These are phyloP conservation scores for Epizoanthus ramosus DNA, from an alignment of 92 coral and sea anemone species.

Conservation along the genomic window DNA sequence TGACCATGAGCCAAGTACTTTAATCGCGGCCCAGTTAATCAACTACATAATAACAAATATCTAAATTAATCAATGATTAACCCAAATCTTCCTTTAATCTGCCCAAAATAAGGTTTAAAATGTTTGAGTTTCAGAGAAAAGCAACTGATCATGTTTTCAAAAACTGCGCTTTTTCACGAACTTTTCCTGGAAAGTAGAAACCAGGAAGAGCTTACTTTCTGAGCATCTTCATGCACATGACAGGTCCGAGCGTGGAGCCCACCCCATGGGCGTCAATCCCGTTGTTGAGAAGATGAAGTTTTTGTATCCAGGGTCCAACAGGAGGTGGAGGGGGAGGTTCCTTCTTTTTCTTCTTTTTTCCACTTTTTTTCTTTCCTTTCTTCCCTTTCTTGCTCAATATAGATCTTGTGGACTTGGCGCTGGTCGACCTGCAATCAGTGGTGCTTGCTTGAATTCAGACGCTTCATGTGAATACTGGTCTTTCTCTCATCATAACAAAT, in stretches of 20 bases:
- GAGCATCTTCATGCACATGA: conserved; percentile 97
- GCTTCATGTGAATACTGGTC: not conserved
- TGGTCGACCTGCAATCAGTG: conserved; percentile 15
- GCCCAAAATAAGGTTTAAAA: no score
- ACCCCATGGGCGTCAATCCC: conserved; percentile 92
- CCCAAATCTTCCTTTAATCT: no score
- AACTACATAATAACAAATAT: no score
- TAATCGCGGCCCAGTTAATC: no score
- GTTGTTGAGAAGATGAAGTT: conserved; percentile 90
- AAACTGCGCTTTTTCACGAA: no score
- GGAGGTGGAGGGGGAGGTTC: conserved; percentile 96
- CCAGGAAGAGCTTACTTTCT: conserved; percentile 74
- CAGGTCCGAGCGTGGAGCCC: conserved; percentile 90
- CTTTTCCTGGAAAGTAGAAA: not conserved
- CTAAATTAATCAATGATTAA: no score
- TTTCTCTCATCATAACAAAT: no score
- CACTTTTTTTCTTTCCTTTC: conserved; percentile 87
- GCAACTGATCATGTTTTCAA: no score
- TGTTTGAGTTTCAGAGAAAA: no score
- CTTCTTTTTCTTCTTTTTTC: conserved; percentile 78
- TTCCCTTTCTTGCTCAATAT: conserved; percentile 76
- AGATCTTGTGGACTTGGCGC: conserved; percentile 69
- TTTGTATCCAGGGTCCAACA: conserved; percentile 98
- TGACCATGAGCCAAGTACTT: no score
- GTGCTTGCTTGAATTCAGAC: not conserved